Evolutionary conservation across 2,888 invertebrate genomes (phyloP).

Genomic region (Beris morrisii): DNA sequence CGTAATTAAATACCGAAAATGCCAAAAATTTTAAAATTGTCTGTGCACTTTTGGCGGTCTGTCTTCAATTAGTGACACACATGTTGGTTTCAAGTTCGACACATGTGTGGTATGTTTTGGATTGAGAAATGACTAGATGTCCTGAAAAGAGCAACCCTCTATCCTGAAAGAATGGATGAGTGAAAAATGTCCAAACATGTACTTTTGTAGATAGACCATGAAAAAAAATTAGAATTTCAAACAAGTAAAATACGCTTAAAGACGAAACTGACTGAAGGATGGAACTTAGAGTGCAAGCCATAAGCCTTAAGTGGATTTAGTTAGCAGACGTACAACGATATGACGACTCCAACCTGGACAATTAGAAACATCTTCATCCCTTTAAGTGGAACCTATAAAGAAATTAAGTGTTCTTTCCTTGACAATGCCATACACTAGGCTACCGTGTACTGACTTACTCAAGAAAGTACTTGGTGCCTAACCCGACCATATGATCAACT

Average conservation of each 20-base stretch:
- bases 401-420: conserved; percentile 19
- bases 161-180: too few species aligned
- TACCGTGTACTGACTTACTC: background rate
- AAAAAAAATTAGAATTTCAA: too few species aligned
- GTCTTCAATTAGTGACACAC: conserved; percentile 11
- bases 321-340: conserved; percentile 14
- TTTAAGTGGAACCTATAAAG: conserved; percentile 28
- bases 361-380: conserved; percentile 24
- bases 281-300: background rate
- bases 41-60: background rate
- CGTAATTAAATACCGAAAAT: too few species aligned
- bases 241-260: too few species aligned
- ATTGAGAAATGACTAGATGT: too few species aligned
- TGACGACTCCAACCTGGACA: conserved; percentile 23
- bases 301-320: conserved; percentile 20
- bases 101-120: conserved; percentile 3
- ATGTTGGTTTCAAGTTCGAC: background rate
- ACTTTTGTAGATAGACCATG: too few species aligned
- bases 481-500: conserved; percentile 15
- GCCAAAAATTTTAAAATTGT: too few species aligned
- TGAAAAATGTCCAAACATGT: too few species aligned
- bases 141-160: too few species aligned
- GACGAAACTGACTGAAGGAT: too few species aligned
- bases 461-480: conserved; percentile 7
- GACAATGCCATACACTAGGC: background rate